These are phyloP conservation scores for Luffia ferchaultella DNA, from an alignment of 2,888 invertebrate species.

Conservation along the genomic window DNA sequence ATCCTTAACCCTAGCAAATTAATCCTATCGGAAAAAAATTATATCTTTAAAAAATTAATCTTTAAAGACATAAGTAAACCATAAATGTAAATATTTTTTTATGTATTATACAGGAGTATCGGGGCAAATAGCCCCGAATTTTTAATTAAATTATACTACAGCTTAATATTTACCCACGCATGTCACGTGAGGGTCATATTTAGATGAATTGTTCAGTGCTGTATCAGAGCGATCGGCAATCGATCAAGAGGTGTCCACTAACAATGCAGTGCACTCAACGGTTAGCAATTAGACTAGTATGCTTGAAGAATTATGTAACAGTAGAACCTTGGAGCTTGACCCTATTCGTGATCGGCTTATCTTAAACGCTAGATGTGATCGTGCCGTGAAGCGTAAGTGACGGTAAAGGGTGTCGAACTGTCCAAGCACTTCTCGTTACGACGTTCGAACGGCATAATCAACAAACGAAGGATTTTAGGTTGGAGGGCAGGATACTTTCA, in stretches of 20 bases:
- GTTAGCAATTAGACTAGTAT: constrained; percentile 39
- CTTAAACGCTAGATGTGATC: neutral
- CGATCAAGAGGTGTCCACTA: constrained; percentile 21
- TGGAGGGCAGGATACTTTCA: too few relatives aligned
- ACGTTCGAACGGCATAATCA: constrained; percentile 1
- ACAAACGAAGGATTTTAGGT: neutral
- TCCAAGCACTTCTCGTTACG: neutral
- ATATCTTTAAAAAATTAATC: too few relatives aligned
- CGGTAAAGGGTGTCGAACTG: neutral
- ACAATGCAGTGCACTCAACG: constrained; percentile 16
- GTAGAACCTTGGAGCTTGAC: constrained; percentile 55
- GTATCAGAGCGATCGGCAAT: constrained; percentile 13
- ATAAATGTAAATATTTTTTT: too few relatives aligned
- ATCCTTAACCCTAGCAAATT: too few relatives aligned
- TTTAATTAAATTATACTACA: too few relatives aligned
- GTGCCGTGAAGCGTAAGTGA: neutral
- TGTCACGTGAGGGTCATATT: neutral
- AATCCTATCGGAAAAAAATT: too few relatives aligned
- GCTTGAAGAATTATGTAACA: constrained; percentile 48
- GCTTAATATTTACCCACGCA: neutral
- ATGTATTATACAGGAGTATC: too few relatives aligned
- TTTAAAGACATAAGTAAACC: too few relatives aligned
- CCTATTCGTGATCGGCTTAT: constrained; percentile 45
- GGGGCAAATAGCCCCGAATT: too few relatives aligned
- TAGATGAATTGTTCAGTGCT: neutral